Evolutionary conservation across 2,113 vertebrate species (phyloP).

Genomic region (Colius striatus): DNA sequence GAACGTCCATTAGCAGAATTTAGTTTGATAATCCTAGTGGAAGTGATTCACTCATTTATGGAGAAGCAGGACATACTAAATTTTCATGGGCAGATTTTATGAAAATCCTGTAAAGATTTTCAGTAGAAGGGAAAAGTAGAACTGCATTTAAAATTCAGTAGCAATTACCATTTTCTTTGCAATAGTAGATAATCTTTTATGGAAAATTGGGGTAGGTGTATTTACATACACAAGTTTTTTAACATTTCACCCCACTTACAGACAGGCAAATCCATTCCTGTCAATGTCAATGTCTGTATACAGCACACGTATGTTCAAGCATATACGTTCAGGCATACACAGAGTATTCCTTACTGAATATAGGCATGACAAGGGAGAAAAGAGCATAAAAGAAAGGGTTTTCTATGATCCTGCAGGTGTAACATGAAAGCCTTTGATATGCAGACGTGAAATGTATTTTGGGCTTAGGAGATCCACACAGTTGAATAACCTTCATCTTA

Average conservation of each 20-base stretch:
- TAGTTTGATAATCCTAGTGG: not conserved
- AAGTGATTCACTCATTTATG: not conserved
- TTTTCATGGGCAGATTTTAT: not conserved
- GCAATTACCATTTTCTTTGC: not conserved
- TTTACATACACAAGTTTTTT: not conserved
- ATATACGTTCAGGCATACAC: fast-evolving
- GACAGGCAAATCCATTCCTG: not conserved
- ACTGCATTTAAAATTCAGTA: not conserved
- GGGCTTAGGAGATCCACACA: not conserved
- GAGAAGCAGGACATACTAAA: not conserved
- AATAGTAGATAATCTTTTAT: not conserved
- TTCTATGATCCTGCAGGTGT: not conserved
- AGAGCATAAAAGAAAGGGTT: not conserved
- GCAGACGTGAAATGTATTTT: not conserved
- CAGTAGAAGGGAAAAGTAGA: not conserved
- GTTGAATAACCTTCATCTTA: not conserved
- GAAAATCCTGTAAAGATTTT: not conserved
- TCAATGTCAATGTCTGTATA: not conserved
- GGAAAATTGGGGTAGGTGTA: not conserved
- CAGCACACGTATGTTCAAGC: too few species aligned
- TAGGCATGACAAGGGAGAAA: not conserved
- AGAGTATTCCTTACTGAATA: too few species aligned
- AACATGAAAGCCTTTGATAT: not conserved
- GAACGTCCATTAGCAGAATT: not conserved
- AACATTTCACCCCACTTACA: not conserved